A percentile compares a stretch with the other conserved stretches of the same genome.
These are phyloP conservation scores for Danio choprae DNA, from an alignment of 2,797 vertebrate genomes.

Conservation along the genomic window DNA sequence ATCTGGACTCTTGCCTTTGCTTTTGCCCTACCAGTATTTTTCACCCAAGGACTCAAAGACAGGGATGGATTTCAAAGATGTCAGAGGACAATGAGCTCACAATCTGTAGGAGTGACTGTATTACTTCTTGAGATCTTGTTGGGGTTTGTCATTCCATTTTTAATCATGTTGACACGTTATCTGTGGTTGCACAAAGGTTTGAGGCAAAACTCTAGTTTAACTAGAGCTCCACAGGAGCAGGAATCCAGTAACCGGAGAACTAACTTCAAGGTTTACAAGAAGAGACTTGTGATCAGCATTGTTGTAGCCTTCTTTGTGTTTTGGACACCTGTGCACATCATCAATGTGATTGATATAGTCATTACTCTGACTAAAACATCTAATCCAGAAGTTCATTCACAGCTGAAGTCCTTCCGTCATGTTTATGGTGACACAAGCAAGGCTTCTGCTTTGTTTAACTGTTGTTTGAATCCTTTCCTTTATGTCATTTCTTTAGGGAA, in stretches of 20 bases:
- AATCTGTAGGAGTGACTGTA: slow-evolving; percentile 22
- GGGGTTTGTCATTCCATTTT: slow-evolving; percentile 60
- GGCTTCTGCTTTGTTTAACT: slow-evolving; percentile 60
- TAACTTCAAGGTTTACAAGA: background rate
- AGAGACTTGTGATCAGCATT: slow-evolving; percentile 59
- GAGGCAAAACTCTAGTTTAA: background rate
- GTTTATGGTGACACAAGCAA: slow-evolving; percentile 42
- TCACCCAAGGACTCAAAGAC: slow-evolving; percentile 2
- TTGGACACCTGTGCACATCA: slow-evolving; percentile 61
- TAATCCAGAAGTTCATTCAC: background rate
- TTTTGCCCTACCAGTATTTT: slow-evolving; percentile 44
- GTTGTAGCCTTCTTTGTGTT: slow-evolving; percentile 59
- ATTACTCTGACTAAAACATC: slow-evolving; percentile 22
- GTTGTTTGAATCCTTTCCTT: slow-evolving; percentile 59
- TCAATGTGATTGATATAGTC: slow-evolving; percentile 56
- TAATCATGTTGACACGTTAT: slow-evolving; percentile 54
- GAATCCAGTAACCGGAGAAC: background rate
- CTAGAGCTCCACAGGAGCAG: background rate
- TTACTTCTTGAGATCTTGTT: slow-evolving; percentile 58
- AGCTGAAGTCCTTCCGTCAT: slow-evolving; percentile 5
- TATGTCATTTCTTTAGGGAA: slow-evolving; percentile 37
- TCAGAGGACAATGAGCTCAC: slow-evolving; percentile 19
- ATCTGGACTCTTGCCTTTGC: slow-evolving; percentile 49
- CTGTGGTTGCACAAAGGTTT: slow-evolving; percentile 51
- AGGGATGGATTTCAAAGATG: slow-evolving; percentile 44